These are phyloP conservation scores for Aleiodes testaceus DNA, from an alignment of 2,888 invertebrate species.

Conservation along the genomic window DNA sequence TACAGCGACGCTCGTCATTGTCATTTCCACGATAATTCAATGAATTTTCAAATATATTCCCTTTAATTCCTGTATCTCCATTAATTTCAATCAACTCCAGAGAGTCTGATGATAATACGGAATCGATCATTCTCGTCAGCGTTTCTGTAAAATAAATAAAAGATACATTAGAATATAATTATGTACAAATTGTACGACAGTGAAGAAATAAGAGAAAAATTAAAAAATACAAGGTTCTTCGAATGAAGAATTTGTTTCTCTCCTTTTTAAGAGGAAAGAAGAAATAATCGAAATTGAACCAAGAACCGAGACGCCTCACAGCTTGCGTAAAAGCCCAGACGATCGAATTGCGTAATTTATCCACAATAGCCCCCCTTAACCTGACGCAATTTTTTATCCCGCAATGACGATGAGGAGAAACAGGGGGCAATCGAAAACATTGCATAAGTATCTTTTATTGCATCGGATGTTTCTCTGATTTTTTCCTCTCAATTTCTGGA, in stretches of 20 bases:
- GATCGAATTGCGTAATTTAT: constrained; percentile 48
- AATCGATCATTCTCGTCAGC: constrained; percentile 38
- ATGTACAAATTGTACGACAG: constrained; percentile 1
- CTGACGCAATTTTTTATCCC: constrained; percentile 52
- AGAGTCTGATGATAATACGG: constrained; percentile 21
- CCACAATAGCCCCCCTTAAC: constrained; percentile 49
- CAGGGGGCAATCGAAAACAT: constrained; percentile 43
- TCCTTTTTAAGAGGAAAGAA: constrained; percentile 14
- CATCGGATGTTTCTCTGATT: constrained; percentile 6
- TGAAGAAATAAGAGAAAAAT: not conserved
- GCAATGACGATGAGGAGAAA: not conserved
- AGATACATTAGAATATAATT: not conserved
- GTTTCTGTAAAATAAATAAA: constrained; percentile 29
- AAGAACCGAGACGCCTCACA: constrained; percentile 15
- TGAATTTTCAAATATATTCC: not conserved
- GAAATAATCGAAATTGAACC: constrained; percentile 15
- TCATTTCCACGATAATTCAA: constrained; percentile 63
- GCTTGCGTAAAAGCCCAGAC: constrained; percentile 49
- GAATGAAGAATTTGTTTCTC: constrained; percentile 3
- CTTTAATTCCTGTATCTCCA: constrained; percentile 50
- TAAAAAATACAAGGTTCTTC: not conserved
- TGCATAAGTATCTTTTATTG: constrained; percentile 38
- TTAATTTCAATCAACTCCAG: constrained; percentile 5
- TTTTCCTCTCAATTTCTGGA: not conserved
- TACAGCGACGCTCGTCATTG: constrained; percentile 72